Conservation (phyloP, 2,888 invertebrate species). For the Lasioglossum oenotherae region DNA sequence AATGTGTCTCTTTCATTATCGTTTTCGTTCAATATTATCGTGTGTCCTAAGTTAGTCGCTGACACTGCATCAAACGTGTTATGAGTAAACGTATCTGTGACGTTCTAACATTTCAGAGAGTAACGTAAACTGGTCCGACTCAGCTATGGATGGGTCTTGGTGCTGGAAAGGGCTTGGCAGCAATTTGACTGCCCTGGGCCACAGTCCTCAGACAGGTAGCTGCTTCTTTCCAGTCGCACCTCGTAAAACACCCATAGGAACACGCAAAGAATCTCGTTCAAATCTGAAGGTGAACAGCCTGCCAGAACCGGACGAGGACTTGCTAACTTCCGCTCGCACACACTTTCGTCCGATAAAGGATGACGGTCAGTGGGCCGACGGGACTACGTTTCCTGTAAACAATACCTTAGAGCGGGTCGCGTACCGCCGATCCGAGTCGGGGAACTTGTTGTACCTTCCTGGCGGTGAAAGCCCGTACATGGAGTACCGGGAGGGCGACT, state of each 20-base stretch:
- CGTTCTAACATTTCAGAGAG: constrained; percentile 71
- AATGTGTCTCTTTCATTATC: constrained; percentile 20
- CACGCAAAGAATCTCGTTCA: constrained; percentile 73
- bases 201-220: constrained; percentile 86
- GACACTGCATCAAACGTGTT: neutral
- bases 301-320: constrained; percentile 87
- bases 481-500: constrained; percentile 83
- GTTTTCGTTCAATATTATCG: constrained; percentile 24
- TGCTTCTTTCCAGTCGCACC: constrained; percentile 87
- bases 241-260: constrained; percentile 77
- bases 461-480: constrained; percentile 84
- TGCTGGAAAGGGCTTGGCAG: constrained; percentile 82
- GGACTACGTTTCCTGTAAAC: constrained; percentile 89
- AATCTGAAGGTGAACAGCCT: constrained; percentile 74
- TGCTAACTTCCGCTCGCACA: constrained; percentile 91
- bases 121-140: constrained; percentile 82
- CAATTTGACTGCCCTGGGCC: constrained; percentile 87
- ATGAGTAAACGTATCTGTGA: constrained; percentile 3
- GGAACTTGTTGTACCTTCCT: constrained; percentile 81
- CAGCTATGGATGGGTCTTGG: constrained; percentile 82
- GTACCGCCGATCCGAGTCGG: constrained; percentile 87
- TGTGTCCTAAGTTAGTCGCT: constrained; percentile 25
- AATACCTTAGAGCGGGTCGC: constrained; percentile 87
- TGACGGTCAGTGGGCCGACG: constrained; percentile 87
- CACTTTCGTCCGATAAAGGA: constrained; percentile 93